These are phyloP conservation scores for Phasianus colchicus DNA, from an alignment of 2,113 vertebrate species.

Conservation along the genomic window DNA sequence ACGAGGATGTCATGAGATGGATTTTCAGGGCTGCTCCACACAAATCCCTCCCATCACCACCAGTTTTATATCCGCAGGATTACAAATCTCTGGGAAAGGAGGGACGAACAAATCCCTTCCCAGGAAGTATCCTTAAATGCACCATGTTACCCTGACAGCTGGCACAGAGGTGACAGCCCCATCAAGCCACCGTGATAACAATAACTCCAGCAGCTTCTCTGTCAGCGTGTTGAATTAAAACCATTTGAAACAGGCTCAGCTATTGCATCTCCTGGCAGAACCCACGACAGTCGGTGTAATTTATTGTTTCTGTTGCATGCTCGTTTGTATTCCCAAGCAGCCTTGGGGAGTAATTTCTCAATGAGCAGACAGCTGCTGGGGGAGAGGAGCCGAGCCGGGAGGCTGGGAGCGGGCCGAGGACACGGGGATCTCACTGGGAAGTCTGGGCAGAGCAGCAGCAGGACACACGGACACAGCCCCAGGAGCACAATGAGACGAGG, in stretches of 20 bases:
- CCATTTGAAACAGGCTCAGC: background rate
- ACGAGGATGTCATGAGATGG: accelerated
- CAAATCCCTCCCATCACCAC: background rate
- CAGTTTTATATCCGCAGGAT: background rate
- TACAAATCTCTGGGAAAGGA: background rate
- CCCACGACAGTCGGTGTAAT: slow-evolving; percentile 37
- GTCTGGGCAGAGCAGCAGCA: background rate
- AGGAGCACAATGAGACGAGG: background rate
- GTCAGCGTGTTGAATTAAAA: slow-evolving; percentile 40
- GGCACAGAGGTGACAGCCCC: background rate
- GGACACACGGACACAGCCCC: background rate
- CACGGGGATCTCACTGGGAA: background rate
- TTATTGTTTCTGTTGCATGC: slow-evolving; percentile 55
- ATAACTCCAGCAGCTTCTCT: slow-evolving; percentile 18
- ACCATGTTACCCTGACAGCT: background rate
- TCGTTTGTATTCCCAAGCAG: slow-evolving; percentile 52
- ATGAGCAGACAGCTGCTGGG: slow-evolving; percentile 14
- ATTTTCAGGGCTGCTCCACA: background rate
- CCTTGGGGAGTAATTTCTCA: slow-evolving; percentile 71
- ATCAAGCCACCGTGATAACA: background rate
- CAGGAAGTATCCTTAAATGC: background rate
- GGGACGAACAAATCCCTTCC: background rate
- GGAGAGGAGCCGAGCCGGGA: background rate
- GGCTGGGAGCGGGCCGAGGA: background rate
- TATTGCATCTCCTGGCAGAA: slow-evolving; percentile 48